These are phyloP conservation scores for Perccottus glenii DNA, from an alignment of 2,113 vertebrate species.

Conservation along the genomic window DNA sequence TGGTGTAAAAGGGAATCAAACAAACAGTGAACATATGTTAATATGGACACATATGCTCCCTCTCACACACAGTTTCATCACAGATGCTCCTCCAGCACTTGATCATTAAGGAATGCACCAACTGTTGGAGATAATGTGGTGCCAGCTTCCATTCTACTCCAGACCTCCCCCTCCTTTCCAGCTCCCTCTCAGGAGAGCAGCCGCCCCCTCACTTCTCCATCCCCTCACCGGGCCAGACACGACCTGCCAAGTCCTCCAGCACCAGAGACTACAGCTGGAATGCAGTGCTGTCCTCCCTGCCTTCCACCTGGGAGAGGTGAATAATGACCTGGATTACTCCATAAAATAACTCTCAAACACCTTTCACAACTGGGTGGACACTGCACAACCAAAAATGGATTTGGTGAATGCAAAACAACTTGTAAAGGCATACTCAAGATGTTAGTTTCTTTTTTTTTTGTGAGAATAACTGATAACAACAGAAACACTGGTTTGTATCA, in stretches of 20 bases:
- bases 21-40: conserved; percentile 63
- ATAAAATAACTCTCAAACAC: conserved; percentile 67
- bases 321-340: conserved; percentile 73
- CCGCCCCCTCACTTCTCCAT: conserved; percentile 81
- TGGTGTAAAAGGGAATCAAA: conserved; percentile 57
- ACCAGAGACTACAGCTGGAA: conserved; percentile 87
- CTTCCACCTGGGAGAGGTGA: conserved; percentile 78
- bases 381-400: conserved; percentile 63
- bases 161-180: conserved; percentile 85
- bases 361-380: conserved; percentile 52
- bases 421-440: conserved; percentile 34
- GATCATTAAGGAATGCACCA: conserved; percentile 99
- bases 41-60: conserved; percentile 62
- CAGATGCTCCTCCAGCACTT: conserved; percentile 95
- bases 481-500: conserved; percentile 71
- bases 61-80: conserved; percentile 77
- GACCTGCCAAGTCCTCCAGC: conserved; percentile 84
- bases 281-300: conserved; percentile 79
- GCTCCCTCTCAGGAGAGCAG: conserved; percentile 76
- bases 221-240: conserved; percentile 73
- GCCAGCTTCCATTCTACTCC: conserved; percentile 95
- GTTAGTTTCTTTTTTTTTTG: conserved; percentile 55
- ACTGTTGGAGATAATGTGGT: conserved; percentile 97
- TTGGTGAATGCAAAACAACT: conserved; percentile 49
- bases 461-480: conserved; percentile 63